Base-by-base conservation (phyloP, 2,797 vertebrate species). In the Chelidonichthys spinosus region DNA sequence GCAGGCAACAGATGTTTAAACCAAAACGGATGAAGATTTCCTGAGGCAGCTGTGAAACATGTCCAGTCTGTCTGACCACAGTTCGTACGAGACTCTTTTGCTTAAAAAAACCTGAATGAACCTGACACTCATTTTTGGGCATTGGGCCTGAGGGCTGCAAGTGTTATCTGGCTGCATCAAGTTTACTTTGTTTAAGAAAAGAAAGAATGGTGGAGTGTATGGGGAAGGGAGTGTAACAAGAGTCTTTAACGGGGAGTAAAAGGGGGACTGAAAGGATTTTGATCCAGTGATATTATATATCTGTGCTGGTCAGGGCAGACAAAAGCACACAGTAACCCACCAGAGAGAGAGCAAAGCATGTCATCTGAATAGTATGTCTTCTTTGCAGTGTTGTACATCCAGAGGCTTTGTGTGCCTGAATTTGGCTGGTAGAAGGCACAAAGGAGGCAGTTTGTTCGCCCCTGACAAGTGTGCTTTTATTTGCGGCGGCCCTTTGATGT, bases 381-480 rank as follows among this genome's bases (percentile, higher is more conserved):
- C 90, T 95, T 93, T 94, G 93, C 93, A 87, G 92, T 95, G 94
- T 95, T 92, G 94, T 94, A 95, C 95, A 95, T 96, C 92, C 93
- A 93, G 91, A 83, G 92, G 90, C 93, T 95, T 95, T 95, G 94
- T 95, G 92, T 58, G 66, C 56, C 85, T 85, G 92, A 93, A 93
- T 95, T 94, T 94, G 92, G 92, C 92, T 94, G 90, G 89, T 89
- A 86, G 89, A 87, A 74, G 76, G 87, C 90, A 95, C 93, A 96
- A 95, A 94, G 92, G 91, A 94, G 92, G 93, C 89, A 95, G 95
- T 95, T 96, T 95, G 95, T 95, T 95, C 93, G 69, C 90, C 92
- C 91, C 92, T 93, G 92, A 95, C 94, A 95, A 94, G 93, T 93
- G 93, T 94, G 91, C 94, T 95, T 95, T 95, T 95, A 95, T 95